Percentiles rank a stretch among this genome's conserved stretches.
Evolutionary conservation across 2,113 vertebrate genomes (phyloP).

Genomic region (Meleagris gallopavo): DNA sequence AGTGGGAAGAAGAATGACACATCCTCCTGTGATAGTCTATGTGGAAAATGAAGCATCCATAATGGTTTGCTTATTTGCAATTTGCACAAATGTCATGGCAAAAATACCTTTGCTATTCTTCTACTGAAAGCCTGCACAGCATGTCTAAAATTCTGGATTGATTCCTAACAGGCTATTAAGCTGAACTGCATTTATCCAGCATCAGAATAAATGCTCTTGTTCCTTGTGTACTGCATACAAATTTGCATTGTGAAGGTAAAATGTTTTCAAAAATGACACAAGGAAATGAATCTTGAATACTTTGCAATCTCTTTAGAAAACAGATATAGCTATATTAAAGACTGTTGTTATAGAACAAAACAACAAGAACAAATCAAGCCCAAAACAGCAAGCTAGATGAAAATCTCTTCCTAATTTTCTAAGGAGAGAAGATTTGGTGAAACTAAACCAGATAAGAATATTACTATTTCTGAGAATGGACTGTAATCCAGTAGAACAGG

Average conservation of each 20-base stretch:
- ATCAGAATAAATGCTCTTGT: background rate
- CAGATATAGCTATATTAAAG: background rate
- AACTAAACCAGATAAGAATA: slow-evolving; percentile 15
- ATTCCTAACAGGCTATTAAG: background rate
- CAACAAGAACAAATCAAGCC: background rate
- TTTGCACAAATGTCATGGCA: slow-evolving; percentile 15
- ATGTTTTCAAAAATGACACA: background rate
- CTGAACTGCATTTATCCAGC: background rate
- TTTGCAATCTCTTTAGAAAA: background rate
- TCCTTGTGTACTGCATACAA: background rate
- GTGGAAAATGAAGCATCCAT: background rate
- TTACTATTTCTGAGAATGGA: slow-evolving; percentile 41
- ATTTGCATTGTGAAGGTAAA: background rate
- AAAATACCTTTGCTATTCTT: background rate
- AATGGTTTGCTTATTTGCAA: background rate
- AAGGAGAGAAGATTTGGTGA: slow-evolving; percentile 22
- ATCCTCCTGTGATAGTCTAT: background rate
- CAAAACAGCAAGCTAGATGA: background rate
- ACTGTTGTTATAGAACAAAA: background rate
- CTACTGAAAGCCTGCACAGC: background rate
- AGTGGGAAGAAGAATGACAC: background rate
- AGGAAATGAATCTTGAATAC: background rate
- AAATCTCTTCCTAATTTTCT: slow-evolving; percentile 24
- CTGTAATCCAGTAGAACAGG: background rate
- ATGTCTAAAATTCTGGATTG: background rate